Base-by-base conservation (phyloP, 2,888 invertebrate genomes). In the Leucania comma region DNA sequence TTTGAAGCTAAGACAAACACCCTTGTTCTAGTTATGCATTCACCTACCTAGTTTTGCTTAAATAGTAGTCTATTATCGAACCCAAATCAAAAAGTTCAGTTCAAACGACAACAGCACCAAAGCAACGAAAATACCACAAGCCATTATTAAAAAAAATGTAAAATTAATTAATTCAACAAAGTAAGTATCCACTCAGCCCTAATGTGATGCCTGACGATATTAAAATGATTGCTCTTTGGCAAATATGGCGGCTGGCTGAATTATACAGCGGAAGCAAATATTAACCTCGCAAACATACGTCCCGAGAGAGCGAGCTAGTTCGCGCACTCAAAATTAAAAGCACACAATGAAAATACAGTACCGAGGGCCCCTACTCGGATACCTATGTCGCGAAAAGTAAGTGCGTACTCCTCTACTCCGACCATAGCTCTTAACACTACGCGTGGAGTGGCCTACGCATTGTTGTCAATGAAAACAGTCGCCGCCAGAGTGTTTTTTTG, bases 271-370 rank as follows among this genome's bases (percentile, higher is more conserved):
- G 96, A 93, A 94, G 96, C 96, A 96, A 96, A 96, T 96, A 96
- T 96, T 96, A 95, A 95, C 96, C 94, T 93, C 90, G 96, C 96
- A 96, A 96, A 96, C 96, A 96, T 93, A 94, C 94, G 93, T 93
- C 96, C 95, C 95, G 91, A 88, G 96, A 95, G 95, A 95, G 94
- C 93, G 93, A 95, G 96, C 96, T 96, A 96, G 96, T 96, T 96
- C 96, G 96, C 96, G 96, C 96, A 96, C 96, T 96, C 96, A 96
- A 96, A 96, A 96, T 96, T 96, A 96, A 96, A 96, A 96, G 96
- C 96, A 96, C 93, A 96, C 96, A 96, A 96, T 96, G 96, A 96
- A 96, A 96, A 96, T 96, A 96, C 95, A 94, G 95, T 89, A 91
- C 92, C 80, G 90, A 92, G 92, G 86, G 88, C 91, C 94, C 93